Evolutionary conservation across 2,888 invertebrate species (phyloP), one percentile per base, ranked within the genome.

Genomic region (Frankliniella intonsa): DNA sequence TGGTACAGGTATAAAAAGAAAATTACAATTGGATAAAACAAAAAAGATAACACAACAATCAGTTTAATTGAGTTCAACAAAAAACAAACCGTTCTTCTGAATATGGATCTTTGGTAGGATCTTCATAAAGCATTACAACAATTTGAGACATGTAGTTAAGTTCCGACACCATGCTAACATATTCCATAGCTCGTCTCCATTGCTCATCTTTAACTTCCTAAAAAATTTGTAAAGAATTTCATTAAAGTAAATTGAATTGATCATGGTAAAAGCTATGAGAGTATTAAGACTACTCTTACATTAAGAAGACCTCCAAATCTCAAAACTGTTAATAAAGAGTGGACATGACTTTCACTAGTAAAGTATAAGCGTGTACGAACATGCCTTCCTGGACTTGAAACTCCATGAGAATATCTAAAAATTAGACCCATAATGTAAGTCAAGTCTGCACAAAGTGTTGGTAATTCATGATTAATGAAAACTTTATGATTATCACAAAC

Each of bases 101-200:
- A 82, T 91, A 92, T 0, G 94, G 95, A 89, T 96, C 97, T 89
- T 98, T 98, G 0, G 96, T 98, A 10, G 97, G 98, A 89, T 99
- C 99, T 89, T 99, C 99, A 87, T 99, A 99, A 0, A 98, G 89
- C 97, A 99, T 97, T 50, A 99, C 96, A 0, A 98, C 98, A 83
- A 99, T 96, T 89, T 99, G 99, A 8, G 98, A 98, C 96, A 99
- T 97, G 89, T 99, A 99, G 90, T 99, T 99, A 51, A 99, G 91
- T 88, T 99, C 99, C 0, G 98, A 97, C 10, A 99, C 98, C 91
- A 97, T 96, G 27, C 96, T 96, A 49, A 99, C 94, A 87, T 99
- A 99, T 87, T 99, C 97, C 97, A 99, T 97, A 0, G 99, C 99
- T 83, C 98, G 92, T 19, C 95, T 93, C 99, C 99, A 99, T 87